These are phyloP conservation scores for Fulica atra DNA, from an alignment of 2,113 vertebrate genomes.

Conservation along the genomic window DNA sequence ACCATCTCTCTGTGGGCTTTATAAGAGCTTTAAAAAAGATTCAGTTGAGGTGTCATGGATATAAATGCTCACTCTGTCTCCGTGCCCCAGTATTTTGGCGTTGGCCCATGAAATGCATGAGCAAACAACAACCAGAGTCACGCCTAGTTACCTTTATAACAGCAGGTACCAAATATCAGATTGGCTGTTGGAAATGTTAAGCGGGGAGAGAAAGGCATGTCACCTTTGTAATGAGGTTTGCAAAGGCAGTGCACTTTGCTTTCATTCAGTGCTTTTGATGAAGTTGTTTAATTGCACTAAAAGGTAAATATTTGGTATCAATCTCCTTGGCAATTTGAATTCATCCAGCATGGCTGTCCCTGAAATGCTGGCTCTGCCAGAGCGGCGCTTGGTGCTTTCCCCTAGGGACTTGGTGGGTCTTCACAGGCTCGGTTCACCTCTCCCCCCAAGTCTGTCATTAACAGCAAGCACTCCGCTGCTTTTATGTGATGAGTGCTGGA, in stretches of 20 bases:
- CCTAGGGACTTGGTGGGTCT: background rate
- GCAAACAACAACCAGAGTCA: background rate
- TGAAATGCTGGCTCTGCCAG: rapidly evolving
- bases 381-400: rapidly evolving
- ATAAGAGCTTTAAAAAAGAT: background rate
- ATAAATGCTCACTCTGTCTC: background rate
- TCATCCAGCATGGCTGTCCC: background rate
- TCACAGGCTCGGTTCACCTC: background rate
- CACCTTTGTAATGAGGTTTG: background rate
- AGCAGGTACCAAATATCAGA: background rate
- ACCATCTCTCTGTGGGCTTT: background rate
- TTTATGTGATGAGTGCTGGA: background rate
- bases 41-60: background rate
- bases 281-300: background rate
- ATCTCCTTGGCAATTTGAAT: background rate
- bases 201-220: background rate
- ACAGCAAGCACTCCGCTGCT: background rate
- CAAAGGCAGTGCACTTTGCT: background rate
- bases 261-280: background rate
- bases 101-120: background rate
- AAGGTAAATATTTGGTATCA: constrained; percentile 37
- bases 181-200: background rate
- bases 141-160: background rate
- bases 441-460: background rate
- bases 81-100: background rate